Conservation (phyloP, 2,797 vertebrate species). For the Coregonus ussuriensis region DNA sequence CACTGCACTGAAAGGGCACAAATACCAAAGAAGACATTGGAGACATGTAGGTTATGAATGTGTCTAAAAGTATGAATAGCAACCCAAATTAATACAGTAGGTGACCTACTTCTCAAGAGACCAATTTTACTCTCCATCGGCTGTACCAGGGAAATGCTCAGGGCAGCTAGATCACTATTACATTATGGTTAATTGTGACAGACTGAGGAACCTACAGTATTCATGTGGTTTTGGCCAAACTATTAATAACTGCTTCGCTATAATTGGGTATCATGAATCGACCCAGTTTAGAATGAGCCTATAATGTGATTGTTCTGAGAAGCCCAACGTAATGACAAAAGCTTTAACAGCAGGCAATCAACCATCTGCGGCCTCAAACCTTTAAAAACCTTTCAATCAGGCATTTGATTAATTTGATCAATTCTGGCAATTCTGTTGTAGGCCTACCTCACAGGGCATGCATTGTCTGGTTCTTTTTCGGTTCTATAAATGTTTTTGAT, state of each 20-base stretch:
- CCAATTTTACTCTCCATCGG: constrained; percentile 14
- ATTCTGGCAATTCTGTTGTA: constrained; percentile 5
- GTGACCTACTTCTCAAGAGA: constrained; percentile 24
- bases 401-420: constrained; percentile 24
- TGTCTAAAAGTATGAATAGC: constrained; percentile 17
- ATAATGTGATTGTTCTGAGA: constrained; percentile 52
- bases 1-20: constrained; percentile 23
- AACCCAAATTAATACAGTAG: constrained; percentile 26
- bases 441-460: neutral
- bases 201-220: constrained; percentile 26
- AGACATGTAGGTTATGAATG: neutral
- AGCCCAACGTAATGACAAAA: constrained; percentile 43
- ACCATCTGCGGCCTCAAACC: constrained; percentile 23
- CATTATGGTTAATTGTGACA: neutral
- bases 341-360: constrained; percentile 28
- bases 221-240: constrained; percentile 47
- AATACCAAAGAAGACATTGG: constrained; percentile 15
- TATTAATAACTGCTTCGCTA: constrained; percentile 58
- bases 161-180: constrained; percentile 12
- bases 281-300: constrained; percentile 55
- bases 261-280: constrained; percentile 60
- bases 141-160: constrained; percentile 33
- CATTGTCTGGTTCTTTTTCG: neutral
- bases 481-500: constrained; percentile 5
- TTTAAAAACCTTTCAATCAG: constrained; percentile 31